phyloP scores from a whole-genome alignment of 1,140 invertebrate genomes.

The Apis cerana region DNA sequence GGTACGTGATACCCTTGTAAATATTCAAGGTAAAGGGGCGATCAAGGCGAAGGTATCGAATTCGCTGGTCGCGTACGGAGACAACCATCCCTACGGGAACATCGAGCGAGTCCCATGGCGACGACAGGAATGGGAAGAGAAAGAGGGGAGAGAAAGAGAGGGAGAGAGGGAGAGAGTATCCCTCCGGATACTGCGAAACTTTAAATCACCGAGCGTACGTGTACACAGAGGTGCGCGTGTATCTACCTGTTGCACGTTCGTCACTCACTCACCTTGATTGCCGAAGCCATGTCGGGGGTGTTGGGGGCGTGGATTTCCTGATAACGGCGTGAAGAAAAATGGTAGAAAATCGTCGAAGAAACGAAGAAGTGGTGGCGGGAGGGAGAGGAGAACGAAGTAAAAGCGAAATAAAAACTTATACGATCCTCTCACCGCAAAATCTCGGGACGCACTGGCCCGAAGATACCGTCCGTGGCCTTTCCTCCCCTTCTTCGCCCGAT shows the following conservation, averaged over 20 bases:
- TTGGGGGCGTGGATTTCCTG: background rate
- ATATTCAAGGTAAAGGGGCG: background rate
- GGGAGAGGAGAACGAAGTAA: slow-evolving; percentile 39
- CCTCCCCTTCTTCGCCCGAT: slow-evolving; percentile 67
- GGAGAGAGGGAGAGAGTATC: background rate
- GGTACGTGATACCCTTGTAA: slow-evolving; percentile 8
- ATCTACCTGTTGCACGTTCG: slow-evolving; percentile 68
- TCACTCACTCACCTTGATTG: slow-evolving; percentile 72
- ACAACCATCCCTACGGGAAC: background rate
- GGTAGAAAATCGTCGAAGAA: background rate
- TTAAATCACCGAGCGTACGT: slow-evolving; percentile 57
- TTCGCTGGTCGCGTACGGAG: slow-evolving; percentile 1
- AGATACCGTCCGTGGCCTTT: slow-evolving; percentile 62
- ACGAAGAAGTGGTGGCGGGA: background rate
- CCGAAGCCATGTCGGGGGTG: slow-evolving; percentile 60
- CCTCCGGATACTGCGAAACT: slow-evolving; percentile 52
- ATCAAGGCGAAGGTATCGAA: slow-evolving; percentile 15
- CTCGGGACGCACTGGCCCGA: slow-evolving; percentile 69
- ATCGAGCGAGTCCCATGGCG: background rate
- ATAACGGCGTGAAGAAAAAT: background rate
- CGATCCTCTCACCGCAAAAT: slow-evolving; percentile 68
- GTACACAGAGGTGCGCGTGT: slow-evolving; percentile 44
- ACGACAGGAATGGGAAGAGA: background rate
- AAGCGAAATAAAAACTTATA: background rate
- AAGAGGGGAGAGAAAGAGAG: background rate